Evolutionary conservation across 1,140 invertebrate species (phyloP).

Genomic region (Drosophila funebris): DNA sequence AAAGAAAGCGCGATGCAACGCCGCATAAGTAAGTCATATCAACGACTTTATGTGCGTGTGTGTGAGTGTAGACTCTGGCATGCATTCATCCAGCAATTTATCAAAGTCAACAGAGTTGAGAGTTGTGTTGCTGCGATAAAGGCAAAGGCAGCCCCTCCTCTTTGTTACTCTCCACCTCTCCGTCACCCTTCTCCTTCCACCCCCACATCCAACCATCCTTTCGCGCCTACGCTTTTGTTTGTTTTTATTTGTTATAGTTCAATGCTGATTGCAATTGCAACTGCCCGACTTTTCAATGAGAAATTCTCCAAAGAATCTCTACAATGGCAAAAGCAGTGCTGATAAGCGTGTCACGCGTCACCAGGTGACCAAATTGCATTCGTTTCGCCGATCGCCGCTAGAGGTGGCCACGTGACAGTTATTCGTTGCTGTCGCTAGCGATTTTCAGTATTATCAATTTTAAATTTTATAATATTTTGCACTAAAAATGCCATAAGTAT

Average conservation of each 20-base stretch:
- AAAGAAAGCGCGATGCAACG: constrained; percentile 36
- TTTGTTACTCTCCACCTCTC: too few relatives aligned
- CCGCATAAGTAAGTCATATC: constrained; percentile 48
- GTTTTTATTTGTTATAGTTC: background rate
- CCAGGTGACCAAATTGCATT: constrained; percentile 13
- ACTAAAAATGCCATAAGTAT: too few relatives aligned
- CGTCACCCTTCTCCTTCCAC: background rate
- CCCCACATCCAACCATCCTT: background rate
- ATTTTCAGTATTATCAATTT: background rate
- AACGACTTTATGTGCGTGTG: constrained; percentile 6
- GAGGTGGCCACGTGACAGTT: too few relatives aligned
- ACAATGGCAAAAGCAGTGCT: background rate
- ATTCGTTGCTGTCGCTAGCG: too few relatives aligned
- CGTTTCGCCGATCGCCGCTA: too few relatives aligned
- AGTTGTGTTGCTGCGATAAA: constrained; percentile 41
- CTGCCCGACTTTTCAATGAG: too few relatives aligned
- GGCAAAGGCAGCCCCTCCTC: constrained; percentile 19
- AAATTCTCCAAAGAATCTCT: too few relatives aligned
- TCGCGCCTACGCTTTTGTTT: background rate
- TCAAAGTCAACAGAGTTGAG: constrained; percentile 49
- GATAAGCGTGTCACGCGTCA: constrained; percentile 20
- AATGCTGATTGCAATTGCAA: constrained; percentile 10
- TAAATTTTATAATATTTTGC: too few relatives aligned
- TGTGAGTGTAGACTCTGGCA: constrained; percentile 6
- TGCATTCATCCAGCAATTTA: constrained; percentile 48